A percentile compares a stretch with the other conserved stretches of the same genome.
Conservation (phyloP, 2,888 invertebrate species). For the Drosophila monieri region DNA sequence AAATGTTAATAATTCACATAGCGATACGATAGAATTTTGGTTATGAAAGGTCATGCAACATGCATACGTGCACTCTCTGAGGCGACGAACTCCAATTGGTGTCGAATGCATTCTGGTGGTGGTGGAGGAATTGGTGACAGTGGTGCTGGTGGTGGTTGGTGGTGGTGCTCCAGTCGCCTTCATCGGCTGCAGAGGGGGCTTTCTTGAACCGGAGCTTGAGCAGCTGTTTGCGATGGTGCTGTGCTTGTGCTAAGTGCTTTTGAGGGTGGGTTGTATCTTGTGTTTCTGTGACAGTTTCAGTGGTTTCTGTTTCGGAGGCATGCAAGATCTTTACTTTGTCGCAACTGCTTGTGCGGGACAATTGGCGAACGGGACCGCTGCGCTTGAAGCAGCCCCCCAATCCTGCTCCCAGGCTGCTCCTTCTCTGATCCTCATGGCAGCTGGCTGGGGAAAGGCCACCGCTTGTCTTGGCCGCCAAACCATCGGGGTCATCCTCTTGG, state of each 20-base stretch:
- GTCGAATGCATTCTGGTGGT: slow-evolving; percentile 77
- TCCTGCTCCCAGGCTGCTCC: slow-evolving; percentile 22
- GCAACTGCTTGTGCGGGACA: slow-evolving; percentile 71
- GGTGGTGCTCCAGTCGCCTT: slow-evolving; percentile 19
- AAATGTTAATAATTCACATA: not conserved
- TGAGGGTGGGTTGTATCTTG: slow-evolving; percentile 39
- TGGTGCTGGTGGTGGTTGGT: slow-evolving; percentile 51
- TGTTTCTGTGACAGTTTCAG: slow-evolving; percentile 31
- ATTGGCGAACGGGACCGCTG: slow-evolving; percentile 61
- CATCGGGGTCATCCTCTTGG: slow-evolving; percentile 49
- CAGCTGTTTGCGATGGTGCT: slow-evolving; percentile 44
- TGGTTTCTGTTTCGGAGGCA: slow-evolving; percentile 45
- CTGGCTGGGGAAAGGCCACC: slow-evolving; percentile 3
- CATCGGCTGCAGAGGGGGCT: slow-evolving; percentile 34
- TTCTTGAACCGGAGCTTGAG: slow-evolving; percentile 42
- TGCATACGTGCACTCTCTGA: slow-evolving; percentile 84
- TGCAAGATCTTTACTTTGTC: slow-evolving; percentile 81
- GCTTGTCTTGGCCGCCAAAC: slow-evolving; percentile 8
- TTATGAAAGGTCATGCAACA: slow-evolving; percentile 58
- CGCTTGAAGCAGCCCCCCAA: slow-evolving; percentile 38
- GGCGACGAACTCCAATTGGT: slow-evolving; percentile 80
- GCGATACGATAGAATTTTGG: not conserved
- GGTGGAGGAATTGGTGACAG: slow-evolving; percentile 44
- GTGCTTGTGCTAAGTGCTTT: slow-evolving; percentile 25
- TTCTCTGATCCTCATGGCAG: slow-evolving; percentile 3